Percentiles rank a stretch among this genome's conserved stretches.
Conservation (phyloP, 2,113 vertebrate genomes). For the Echinops telfairi region DNA sequence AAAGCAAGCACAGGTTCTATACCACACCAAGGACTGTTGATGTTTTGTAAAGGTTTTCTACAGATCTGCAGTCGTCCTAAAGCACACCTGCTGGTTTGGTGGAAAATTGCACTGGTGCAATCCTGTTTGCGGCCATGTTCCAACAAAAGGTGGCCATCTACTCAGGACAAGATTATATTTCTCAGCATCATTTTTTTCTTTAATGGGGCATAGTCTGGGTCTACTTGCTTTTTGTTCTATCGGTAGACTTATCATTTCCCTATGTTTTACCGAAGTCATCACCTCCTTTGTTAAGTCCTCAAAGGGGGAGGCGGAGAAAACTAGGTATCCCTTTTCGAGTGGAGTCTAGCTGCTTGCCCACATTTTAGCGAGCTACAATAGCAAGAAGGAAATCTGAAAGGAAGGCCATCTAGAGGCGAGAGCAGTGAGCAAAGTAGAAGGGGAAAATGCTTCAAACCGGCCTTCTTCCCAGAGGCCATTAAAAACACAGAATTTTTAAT, state of each 20-base stretch:
- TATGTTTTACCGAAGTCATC: slow-evolving; percentile 20
- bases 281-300: slow-evolving; percentile 9
- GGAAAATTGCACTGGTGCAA: slow-evolving; percentile 19
- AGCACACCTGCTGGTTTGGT: slow-evolving; percentile 52
- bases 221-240: background rate
- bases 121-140: slow-evolving; percentile 50
- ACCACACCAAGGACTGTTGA: slow-evolving; percentile 74
- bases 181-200: slow-evolving; percentile 41
- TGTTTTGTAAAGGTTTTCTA: slow-evolving; percentile 77
- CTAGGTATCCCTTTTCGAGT: slow-evolving; percentile 37
- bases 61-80: slow-evolving; percentile 55
- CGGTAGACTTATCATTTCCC: slow-evolving; percentile 58
- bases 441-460: slow-evolving; percentile 59
- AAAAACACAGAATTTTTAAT: slow-evolving; percentile 9
- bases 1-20: slow-evolving; percentile 78
- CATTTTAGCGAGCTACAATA: background rate
- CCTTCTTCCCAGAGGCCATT: slow-evolving; percentile 59
- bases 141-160: slow-evolving; percentile 52
- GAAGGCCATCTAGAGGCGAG: slow-evolving; percentile 37
- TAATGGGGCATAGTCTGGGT: slow-evolving; percentile 6
- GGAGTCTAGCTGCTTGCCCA: slow-evolving; percentile 56
- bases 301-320: slow-evolving; percentile 39
- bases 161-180: slow-evolving; percentile 73
- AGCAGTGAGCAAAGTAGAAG: slow-evolving; percentile 44
- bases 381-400: slow-evolving; percentile 65